Evolutionary conservation across 1,140 invertebrate genomes (phyloP).

Genomic region (Heliothis subflexa): DNA sequence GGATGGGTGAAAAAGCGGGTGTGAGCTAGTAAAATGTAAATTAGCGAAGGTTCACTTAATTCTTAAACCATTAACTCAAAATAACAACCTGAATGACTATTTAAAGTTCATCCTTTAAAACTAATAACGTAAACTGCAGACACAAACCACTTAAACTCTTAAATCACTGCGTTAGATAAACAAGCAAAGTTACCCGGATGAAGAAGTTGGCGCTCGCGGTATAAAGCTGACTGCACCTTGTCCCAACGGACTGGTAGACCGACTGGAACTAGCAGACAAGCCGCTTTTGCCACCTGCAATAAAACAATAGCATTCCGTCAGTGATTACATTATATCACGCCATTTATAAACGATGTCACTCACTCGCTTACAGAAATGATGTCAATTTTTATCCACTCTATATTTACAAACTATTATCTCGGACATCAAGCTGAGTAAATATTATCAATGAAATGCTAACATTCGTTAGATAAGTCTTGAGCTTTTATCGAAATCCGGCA

Average conservation of each 20-base stretch:
- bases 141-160: slow-evolving; percentile 25
- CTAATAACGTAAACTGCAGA: background rate
- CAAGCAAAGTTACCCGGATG: slow-evolving; percentile 71
- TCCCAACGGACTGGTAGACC: slow-evolving; percentile 83
- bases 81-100: background rate
- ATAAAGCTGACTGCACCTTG: slow-evolving; percentile 80
- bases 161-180: slow-evolving; percentile 45
- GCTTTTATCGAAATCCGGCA: slow-evolving; percentile 61
- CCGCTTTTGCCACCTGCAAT: slow-evolving; percentile 80
- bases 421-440: slow-evolving; percentile 54
- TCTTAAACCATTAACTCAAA: background rate
- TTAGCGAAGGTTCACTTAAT: background rate
- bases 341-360: slow-evolving; percentile 14
- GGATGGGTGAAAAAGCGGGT: no score
- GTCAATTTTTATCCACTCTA: slow-evolving; percentile 14
- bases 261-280: slow-evolving; percentile 84
- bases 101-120: background rate
- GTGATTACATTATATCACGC: slow-evolving; percentile 37
- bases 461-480: slow-evolving; percentile 59
- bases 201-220: slow-evolving; percentile 76
- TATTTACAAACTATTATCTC: slow-evolving; percentile 41
- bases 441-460: slow-evolving; percentile 53
- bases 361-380: background rate
- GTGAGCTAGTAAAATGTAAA: background rate
- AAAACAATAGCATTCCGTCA: slow-evolving; percentile 52